phyloP scores from a whole-genome alignment of 2,888 invertebrate species.

The Venustoraphidia nigricollis region DNA sequence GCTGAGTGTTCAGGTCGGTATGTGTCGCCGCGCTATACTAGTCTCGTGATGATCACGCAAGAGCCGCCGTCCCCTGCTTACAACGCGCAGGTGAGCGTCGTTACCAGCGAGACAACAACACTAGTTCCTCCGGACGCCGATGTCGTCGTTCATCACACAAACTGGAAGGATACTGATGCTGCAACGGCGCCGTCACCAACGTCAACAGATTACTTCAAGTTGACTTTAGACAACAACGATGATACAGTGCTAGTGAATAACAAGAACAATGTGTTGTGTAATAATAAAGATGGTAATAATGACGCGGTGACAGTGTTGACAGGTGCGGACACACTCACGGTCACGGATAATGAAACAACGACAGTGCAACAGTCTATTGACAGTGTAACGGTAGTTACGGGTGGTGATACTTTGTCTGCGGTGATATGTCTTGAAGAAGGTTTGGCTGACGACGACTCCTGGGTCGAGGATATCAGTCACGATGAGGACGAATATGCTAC shows the following conservation, averaged over 20 bases:
- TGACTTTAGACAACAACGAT: constrained; percentile 21
- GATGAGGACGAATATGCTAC: constrained; percentile 50
- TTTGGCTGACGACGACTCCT: constrained; percentile 78
- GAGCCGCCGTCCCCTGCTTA: constrained; percentile 31
- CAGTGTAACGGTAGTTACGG: constrained; percentile 53
- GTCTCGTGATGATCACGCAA: constrained; percentile 83
- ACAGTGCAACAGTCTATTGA: constrained; percentile 20
- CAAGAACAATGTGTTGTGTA: too few species aligned
- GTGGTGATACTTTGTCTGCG: constrained; percentile 52
- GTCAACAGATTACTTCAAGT: too few species aligned
- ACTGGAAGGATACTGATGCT: constrained; percentile 35
- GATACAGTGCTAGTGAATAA: constrained; percentile 21
- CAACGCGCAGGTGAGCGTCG: constrained; percentile 47
- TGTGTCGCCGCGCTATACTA: constrained; percentile 50
- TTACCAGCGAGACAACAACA: constrained; percentile 61
- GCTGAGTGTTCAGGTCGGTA: constrained; percentile 20
- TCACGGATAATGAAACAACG: constrained; percentile 13
- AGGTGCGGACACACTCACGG: constrained; percentile 6
- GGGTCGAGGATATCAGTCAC: constrained; percentile 78
- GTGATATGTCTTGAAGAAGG: constrained; percentile 70
- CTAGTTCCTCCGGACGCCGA: constrained; percentile 39
- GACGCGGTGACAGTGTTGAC: constrained; percentile 49
- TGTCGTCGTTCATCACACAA: constrained; percentile 49
- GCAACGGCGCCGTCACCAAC: not conserved
- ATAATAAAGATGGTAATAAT: constrained; percentile 11